A percentile compares a stretch with the other conserved stretches of the same genome.
phyloP scores from a whole-genome alignment of 64 coral and sea anemone species.

The Acropora yongei region DNA sequence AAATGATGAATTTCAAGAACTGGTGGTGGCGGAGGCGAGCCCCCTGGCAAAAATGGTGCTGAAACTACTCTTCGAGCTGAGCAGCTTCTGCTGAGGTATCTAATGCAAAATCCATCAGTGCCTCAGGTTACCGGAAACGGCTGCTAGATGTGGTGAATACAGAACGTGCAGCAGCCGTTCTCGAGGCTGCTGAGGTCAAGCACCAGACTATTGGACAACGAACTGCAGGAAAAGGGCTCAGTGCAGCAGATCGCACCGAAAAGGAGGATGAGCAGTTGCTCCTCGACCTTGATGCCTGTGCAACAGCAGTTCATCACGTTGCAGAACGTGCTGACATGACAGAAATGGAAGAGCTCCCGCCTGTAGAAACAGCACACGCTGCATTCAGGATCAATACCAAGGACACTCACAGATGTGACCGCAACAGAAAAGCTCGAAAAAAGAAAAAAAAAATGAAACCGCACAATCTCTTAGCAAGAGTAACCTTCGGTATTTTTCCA shows the following conservation, averaged over 20 bases:
- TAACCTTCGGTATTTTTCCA: constrained; percentile 13
- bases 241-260: constrained; percentile 39
- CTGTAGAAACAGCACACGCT: constrained; percentile 17
- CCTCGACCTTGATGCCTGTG: constrained; percentile 3
- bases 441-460: constrained; percentile 14
- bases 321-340: not conserved
- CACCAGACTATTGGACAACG: constrained; percentile 16
- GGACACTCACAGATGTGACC: constrained; percentile 45
- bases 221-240: constrained; percentile 11
- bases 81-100: constrained; percentile 35
- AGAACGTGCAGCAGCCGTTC: constrained; percentile 39
- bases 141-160: constrained; percentile 45
- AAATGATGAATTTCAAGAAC: constrained; percentile 53
- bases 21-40: constrained; percentile 53
- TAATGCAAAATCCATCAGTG: constrained; percentile 53
- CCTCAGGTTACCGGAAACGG: constrained; percentile 27
- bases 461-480: not conserved
- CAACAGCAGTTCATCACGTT: constrained; percentile 13
- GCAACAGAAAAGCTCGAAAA: constrained; percentile 9
- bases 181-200: constrained; percentile 47
- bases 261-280: constrained; percentile 19
- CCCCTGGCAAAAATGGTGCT: constrained; percentile 20
- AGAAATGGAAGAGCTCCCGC: not conserved
- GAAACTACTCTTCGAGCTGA: not conserved
- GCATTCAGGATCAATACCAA: constrained; percentile 23